A percentile compares a stretch with the other conserved stretches of the same genome.
phyloP scores from a whole-genome alignment of 2,113 vertebrate species.

The Macquaria ambigua region DNA sequence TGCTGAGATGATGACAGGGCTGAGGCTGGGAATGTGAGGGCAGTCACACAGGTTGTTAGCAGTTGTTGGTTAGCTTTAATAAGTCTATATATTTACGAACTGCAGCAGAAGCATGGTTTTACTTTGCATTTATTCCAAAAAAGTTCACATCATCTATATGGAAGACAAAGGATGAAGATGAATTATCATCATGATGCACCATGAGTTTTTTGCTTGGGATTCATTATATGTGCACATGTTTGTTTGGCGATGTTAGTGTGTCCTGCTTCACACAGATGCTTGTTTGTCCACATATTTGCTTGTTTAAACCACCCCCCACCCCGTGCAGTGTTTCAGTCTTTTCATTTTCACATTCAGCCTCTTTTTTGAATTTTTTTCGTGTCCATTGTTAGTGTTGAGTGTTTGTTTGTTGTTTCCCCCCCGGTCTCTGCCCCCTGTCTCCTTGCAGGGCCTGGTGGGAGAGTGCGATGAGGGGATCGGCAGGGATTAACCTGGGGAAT shows the following conservation, averaged over 20 bases:
- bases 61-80: not conserved
- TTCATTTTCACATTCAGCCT: constrained; percentile 41
- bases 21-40: constrained; percentile 42
- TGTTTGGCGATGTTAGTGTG: not conserved
- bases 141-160: not conserved
- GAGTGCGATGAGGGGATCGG: constrained; percentile 84
- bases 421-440: constrained; percentile 39
- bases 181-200: not conserved
- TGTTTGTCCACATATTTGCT: constrained; percentile 29
- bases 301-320: not conserved
- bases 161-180: not conserved
- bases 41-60: not conserved
- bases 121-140: not conserved
- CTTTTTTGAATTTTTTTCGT: constrained; percentile 15
- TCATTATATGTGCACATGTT: not conserved
- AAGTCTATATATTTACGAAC: too few relatives aligned
- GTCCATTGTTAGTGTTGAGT: constrained; percentile 53
- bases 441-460: constrained; percentile 72
- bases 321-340: constrained; percentile 5
- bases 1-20: constrained; percentile 74
- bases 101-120: not conserved
- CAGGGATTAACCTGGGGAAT: constrained; percentile 96
- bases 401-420: constrained; percentile 74
- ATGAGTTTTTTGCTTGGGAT: not conserved
- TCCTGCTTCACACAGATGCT: not conserved